These are phyloP conservation scores for Yasuhikotakia modesta DNA, from an alignment of 2,797 vertebrate genomes.

Conservation along the genomic window DNA sequence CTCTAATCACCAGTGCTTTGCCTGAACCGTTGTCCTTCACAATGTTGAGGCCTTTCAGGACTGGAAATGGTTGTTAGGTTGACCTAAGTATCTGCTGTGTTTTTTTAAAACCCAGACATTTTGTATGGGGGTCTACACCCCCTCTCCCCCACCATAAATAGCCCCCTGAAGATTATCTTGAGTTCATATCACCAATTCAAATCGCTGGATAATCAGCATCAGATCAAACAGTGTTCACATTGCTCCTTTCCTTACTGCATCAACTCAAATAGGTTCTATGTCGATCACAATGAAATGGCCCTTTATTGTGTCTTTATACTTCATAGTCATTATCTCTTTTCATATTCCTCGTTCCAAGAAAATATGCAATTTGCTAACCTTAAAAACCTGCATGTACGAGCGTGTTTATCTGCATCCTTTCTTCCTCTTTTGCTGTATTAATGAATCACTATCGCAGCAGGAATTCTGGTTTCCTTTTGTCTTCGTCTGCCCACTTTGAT, in stretches of 20 bases:
- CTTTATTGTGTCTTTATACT: slow-evolving; percentile 74
- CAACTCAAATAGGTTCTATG: slow-evolving; percentile 82
- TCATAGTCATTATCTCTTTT: slow-evolving; percentile 59
- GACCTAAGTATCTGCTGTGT: slow-evolving; percentile 74
- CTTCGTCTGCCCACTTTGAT: slow-evolving; percentile 55
- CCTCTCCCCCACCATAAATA: slow-evolving; percentile 66
- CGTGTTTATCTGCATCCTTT: slow-evolving; percentile 30
- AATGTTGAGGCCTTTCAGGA: slow-evolving; percentile 75
- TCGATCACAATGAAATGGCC: slow-evolving; percentile 92
- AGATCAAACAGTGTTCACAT: slow-evolving; percentile 86
- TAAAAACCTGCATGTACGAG: slow-evolving; percentile 32
- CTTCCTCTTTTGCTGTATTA: slow-evolving; percentile 44
- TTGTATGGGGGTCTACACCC: slow-evolving; percentile 67
- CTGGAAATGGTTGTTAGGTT: slow-evolving; percentile 75
- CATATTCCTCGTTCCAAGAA: slow-evolving; percentile 51
- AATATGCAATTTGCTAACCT: slow-evolving; percentile 58
- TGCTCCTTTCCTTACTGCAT: slow-evolving; percentile 75
- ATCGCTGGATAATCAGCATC: slow-evolving; percentile 88
- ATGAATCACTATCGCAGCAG: slow-evolving; percentile 51
- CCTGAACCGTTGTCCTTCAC: slow-evolving; percentile 62
- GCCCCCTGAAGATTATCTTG: slow-evolving; percentile 76
- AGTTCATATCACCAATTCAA: slow-evolving; percentile 87
- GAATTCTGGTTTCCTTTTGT: slow-evolving; percentile 37
- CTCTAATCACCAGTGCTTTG: slow-evolving; percentile 68
- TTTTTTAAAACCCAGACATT: slow-evolving; percentile 55